Evolutionary conservation across 2,797 vertebrate species (phyloP).

Genomic region (Hyperoplus immaculatus): DNA sequence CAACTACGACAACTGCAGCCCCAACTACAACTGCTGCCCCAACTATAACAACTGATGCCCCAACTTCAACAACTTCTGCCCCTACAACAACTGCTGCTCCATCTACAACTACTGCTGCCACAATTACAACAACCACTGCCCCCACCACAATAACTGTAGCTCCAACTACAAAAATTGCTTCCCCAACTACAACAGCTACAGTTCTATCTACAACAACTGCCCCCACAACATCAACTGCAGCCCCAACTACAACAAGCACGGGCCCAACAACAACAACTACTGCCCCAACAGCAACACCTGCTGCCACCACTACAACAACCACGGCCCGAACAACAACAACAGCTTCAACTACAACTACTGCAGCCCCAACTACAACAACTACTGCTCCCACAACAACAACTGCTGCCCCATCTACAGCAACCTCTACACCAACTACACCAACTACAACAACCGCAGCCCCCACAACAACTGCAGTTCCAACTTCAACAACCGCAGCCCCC

Average conservation of each 20-base stretch:
- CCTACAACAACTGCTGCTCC: no score
- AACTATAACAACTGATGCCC: no score
- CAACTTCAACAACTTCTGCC: no score
- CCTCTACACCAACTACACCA: accelerated
- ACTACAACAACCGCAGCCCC: neutral
- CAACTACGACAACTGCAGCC: no score
- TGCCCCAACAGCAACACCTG: neutral
- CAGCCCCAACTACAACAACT: neutral
- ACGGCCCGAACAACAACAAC: neutral
- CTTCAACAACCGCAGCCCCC: neutral
- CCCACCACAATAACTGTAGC: no score
- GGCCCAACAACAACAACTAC: neutral
- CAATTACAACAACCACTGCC: no score
- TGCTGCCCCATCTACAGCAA: neutral
- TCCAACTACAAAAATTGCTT: no score
- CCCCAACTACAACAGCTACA: neutral
- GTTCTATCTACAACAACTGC: no score
- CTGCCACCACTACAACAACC: neutral
- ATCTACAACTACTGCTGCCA: neutral
- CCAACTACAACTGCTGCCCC: no score
- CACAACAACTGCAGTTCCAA: neutral
- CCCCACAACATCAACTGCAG: no score
- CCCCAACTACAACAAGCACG: no score
- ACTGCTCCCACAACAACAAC: neutral
- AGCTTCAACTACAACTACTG: neutral